A percentile compares a stretch with the other conserved stretches of the same genome.
phyloP scores from a whole-genome alignment of 92 coral and sea anemone genomes.

The Hydrozoanthus gracilis region DNA sequence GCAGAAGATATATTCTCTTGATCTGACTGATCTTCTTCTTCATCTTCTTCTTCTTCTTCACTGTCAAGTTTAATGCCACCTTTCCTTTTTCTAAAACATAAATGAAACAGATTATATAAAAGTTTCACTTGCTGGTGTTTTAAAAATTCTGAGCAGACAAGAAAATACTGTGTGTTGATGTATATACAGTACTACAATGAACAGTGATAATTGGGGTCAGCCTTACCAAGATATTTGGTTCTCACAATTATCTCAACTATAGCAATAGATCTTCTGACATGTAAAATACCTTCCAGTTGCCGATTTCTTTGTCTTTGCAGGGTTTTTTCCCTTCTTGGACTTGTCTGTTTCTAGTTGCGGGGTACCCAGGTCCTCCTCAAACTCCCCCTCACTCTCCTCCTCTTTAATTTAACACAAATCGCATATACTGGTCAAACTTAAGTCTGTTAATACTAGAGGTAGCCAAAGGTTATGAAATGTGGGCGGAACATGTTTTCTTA shows the following conservation, averaged over 20 bases:
- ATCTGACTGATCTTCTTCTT: constrained; percentile 53
- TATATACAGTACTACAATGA: too few species aligned
- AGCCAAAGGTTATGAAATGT: too few species aligned
- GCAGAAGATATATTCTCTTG: constrained; percentile 42
- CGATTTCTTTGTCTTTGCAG: background rate
- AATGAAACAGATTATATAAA: background rate
- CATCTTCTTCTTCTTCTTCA: background rate
- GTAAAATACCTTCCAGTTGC: constrained; percentile 6
- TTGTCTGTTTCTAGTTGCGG: background rate
- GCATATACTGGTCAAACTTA: too few species aligned
- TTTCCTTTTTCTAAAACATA: constrained; percentile 52
- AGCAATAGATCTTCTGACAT: too few species aligned
- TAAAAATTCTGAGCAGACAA: background rate
- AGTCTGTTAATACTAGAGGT: too few species aligned
- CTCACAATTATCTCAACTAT: background rate
- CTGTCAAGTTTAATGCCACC: constrained; percentile 69
- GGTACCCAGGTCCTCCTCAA: background rate
- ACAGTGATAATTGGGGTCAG: too few species aligned
- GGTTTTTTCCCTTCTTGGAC: background rate
- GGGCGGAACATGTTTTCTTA: too few species aligned
- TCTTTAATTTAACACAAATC: background rate
- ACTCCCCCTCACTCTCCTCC: constrained; percentile 25
- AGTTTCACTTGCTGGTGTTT: background rate
- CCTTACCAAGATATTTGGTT: too few species aligned
- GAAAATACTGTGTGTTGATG: too few species aligned